Evolutionary conservation across 2,888 invertebrate genomes (phyloP), one percentile per base, ranked within the genome.

Genomic region (Limenitis camilla): DNA sequence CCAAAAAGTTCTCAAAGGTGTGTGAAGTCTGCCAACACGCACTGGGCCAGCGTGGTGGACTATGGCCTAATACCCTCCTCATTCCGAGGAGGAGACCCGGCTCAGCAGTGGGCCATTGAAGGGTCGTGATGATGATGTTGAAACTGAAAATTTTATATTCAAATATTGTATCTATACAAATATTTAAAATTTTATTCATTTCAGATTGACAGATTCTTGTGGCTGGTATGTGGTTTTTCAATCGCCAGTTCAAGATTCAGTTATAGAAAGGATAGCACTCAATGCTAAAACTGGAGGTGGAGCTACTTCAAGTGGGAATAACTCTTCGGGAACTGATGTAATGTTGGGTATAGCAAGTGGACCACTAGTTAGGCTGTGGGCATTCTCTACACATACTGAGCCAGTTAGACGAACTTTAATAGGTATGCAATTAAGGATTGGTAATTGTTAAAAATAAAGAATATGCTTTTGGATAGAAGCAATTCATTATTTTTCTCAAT

Each of bases 201-300:
- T 5, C 68, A 88, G 98, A 72, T 91, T 98, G 71, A 98, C 97
- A 80, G 98, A 99, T 78, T 96, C 97, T 0, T 95, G 95, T 62
- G 98, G 98, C 5, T 99, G 98, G 98, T 96, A 97, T 72, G 92
- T 95, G 67, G 94, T 95, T 7, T 98, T 98, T 83, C 96, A 96
- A 50, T 97, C 97, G 59, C 95, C 97, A 0, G 93, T 96, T 59
- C 94, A 98, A 70, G 96, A 97, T 66, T 91, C 92, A 4, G 91
- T 92, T 8, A 96, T 99, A 64, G 97, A 97, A 74, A 90, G 97
- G 53, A 94, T 98, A 64, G 98, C 98, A 1, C 92, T 98, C 60
- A 97, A 97, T 61, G 91, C 91, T 0, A 91, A 91, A 65, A 89
- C 89, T 0, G 74, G 78, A 1, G 80, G 81, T 0, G 70, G 77